Evolutionary conservation across 2,888 invertebrate species (phyloP).

Genomic region (Abrostola tripartita): DNA sequence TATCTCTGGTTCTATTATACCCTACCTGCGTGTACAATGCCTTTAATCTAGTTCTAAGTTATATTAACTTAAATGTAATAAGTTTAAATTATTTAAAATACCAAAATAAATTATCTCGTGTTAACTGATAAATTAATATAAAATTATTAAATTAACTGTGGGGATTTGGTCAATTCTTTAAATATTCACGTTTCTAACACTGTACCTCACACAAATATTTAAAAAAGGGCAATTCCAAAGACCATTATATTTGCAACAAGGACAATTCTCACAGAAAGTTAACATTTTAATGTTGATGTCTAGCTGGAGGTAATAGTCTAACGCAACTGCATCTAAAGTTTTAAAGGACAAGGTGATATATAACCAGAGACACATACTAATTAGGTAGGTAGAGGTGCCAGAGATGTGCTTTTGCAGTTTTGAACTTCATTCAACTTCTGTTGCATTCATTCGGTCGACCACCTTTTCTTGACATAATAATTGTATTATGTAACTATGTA

Average conservation of each 20-base stretch:
- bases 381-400: no score
- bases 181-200: no score
- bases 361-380: no score
- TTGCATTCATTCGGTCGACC: background rate
- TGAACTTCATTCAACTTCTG: background rate
- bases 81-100: no score
- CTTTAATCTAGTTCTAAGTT: background rate
- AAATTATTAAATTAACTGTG: no score
- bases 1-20: constrained; percentile 2
- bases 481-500: constrained; percentile 1
- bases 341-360: no score
- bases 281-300: background rate
- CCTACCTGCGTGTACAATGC: background rate
- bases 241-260: background rate
- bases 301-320: background rate
- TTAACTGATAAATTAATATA: no score
- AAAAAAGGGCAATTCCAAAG: background rate
- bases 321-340: no score
- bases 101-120: no score
- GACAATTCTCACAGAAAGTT: constrained; percentile 1
- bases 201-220: background rate
- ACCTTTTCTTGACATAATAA: background rate
- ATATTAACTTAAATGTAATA: no score
- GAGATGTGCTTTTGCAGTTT: background rate
- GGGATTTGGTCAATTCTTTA: no score